Base-by-base conservation (phyloP, 1,140 invertebrate genomes). In the Polyergus mexicanus region DNA sequence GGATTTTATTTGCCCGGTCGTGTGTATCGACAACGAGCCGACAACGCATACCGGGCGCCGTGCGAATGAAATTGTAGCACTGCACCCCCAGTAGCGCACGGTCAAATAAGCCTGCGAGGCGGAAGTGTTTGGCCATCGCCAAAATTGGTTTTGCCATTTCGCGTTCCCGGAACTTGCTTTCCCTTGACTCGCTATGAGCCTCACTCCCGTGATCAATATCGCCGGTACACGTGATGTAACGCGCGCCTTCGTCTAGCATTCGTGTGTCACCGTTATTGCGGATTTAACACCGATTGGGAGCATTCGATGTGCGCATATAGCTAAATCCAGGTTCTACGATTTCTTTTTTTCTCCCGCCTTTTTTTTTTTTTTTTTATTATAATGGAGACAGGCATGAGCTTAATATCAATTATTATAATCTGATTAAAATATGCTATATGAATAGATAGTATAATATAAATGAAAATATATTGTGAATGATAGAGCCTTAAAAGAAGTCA, bases 121-220 rank as follows among this genome's bases (percentile, higher is more conserved):
- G 44, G 72, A 77, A 78, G 63, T 78, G 75, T 80, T 85, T 80
- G 84, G 25, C 75, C 75, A 85, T 85, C 84, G 63, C 28, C 44
- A 77, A 78, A 85, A 85, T 85, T 85, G 84, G 60, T 85, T 85
- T 80, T 68, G 74, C 60, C 51, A 51, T 85, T 80, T 58, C 74
- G 58, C 71, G 35, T 84, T n/a, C 44, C 76, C 32, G 32, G 54
- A 16, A 35, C 77, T 71, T 65, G 76, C 63, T 51, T 51, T 51
- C 47, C 47, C 47, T 22, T n/a, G 44, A 13, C 54, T 38, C 35
- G 5, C 11, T 69, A 80, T 54, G 66, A 80, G 13, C 63, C 76
- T 32, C 44, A 10, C 13, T 6, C 22, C 13, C 38, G 35, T 58
- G 28, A 83, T 72, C 68, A 44, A 83, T 83, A 83, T 83, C 28